Conservation (phyloP, 2,888 invertebrate species). For the Megaustenia siamemsis region DNA sequence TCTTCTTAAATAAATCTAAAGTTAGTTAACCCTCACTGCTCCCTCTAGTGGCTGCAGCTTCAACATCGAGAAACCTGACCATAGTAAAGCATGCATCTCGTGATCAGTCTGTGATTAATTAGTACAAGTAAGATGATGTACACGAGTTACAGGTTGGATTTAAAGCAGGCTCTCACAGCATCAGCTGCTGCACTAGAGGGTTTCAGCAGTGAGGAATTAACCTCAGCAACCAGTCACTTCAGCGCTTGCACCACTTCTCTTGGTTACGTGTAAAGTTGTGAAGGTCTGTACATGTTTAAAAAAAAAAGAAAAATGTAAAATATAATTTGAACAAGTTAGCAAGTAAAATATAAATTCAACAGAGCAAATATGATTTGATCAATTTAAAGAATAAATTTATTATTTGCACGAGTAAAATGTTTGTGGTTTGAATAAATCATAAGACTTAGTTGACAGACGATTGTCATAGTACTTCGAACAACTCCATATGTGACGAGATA, state of each 20-base stretch:
- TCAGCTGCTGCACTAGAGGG: slow-evolving; percentile 50
- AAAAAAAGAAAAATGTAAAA: background rate
- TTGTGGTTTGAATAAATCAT: too few species aligned
- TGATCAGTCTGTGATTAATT: background rate
- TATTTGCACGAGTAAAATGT: too few species aligned
- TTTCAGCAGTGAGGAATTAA: slow-evolving; percentile 82
- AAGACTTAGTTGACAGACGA: too few species aligned
- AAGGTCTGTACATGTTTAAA: slow-evolving; percentile 86
- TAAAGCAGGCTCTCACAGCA: background rate
- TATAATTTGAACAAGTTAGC: background rate
- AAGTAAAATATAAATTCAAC: too few species aligned
- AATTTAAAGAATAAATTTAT: too few species aligned
- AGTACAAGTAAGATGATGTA: background rate
- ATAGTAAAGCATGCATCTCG: background rate
- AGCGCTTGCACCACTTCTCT: slow-evolving; percentile 92
- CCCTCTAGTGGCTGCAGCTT: background rate
- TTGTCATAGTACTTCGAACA: too few species aligned
- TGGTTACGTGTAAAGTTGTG: slow-evolving; percentile 92
- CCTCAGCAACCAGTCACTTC: slow-evolving; percentile 96
- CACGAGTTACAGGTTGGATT: background rate
- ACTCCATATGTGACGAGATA: too few species aligned
- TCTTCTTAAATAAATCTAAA: slow-evolving; percentile 21
- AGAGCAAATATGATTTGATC: too few species aligned
- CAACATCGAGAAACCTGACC: background rate
- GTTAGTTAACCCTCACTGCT: slow-evolving; percentile 41